phyloP scores from a whole-genome alignment of 2,888 invertebrate species.

The Agrochola lychnidis region DNA sequence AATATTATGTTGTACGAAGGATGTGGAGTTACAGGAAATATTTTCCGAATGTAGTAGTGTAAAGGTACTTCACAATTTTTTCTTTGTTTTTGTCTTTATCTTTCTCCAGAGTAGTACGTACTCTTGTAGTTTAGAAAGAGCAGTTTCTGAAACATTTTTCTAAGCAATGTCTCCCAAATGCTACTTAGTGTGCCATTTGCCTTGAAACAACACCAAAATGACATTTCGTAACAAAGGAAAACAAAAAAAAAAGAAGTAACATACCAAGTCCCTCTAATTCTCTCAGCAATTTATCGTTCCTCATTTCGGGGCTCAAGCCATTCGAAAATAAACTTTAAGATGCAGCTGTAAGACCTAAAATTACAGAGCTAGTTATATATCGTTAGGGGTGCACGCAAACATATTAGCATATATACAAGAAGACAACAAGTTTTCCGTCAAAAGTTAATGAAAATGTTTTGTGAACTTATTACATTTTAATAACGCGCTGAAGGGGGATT shows the following conservation, averaged over 20 bases:
- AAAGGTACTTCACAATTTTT: neutral
- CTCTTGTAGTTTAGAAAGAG: neutral
- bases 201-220: slow-evolving; percentile 27
- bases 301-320: slow-evolving; percentile 45
- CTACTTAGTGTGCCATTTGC: slow-evolving; percentile 2
- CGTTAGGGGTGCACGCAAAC: slow-evolving; percentile 69
- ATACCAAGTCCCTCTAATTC: slow-evolving; percentile 60
- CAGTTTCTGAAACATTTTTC: neutral
- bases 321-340: slow-evolving; percentile 48
- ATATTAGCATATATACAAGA: slow-evolving; percentile 85
- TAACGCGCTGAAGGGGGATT: slow-evolving; percentile 59
- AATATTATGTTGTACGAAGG: neutral
- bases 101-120: neutral
- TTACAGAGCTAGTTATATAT: slow-evolving; percentile 30
- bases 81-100: neutral
- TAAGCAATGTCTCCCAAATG: neutral
- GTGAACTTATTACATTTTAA: slow-evolving; percentile 73
- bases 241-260: slow-evolving; percentile 43
- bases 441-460: slow-evolving; percentile 78
- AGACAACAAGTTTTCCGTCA: slow-evolving; percentile 71
- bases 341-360: slow-evolving; percentile 48
- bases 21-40: neutral
- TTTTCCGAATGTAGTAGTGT: neutral
- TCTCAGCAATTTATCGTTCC: slow-evolving; percentile 45
- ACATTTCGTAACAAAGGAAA: slow-evolving; percentile 45